phyloP scores from a whole-genome alignment of 2,797 vertebrate genomes.

The Enteromius treurensis region DNA sequence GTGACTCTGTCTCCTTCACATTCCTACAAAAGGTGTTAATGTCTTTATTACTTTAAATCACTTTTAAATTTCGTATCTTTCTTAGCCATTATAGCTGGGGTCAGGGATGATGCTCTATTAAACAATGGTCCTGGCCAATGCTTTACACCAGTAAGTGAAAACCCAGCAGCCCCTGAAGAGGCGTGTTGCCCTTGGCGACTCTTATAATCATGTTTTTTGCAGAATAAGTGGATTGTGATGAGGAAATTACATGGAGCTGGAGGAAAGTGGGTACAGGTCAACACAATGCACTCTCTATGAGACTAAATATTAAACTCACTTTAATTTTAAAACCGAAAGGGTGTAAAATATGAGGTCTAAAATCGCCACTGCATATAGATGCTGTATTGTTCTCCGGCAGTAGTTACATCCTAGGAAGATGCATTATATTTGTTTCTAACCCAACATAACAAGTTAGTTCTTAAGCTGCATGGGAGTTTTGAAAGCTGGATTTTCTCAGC shows the following conservation, averaged over 20 bases:
- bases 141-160: conserved; percentile 41
- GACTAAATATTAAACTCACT: neutral
- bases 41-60: neutral
- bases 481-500: conserved; percentile 13
- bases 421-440: conserved; percentile 5
- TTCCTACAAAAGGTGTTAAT: neutral
- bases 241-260: conserved; percentile 49
- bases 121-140: neutral
- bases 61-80: neutral
- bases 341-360: neutral
- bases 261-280: conserved; percentile 11
- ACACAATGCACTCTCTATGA: neutral
- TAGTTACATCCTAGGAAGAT: neutral
- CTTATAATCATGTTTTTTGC: conserved; percentile 43
- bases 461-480: neutral
- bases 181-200: conserved; percentile 41
- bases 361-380: neutral
- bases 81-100: neutral
- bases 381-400: neutral
- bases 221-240: conserved; percentile 46
- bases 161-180: conserved; percentile 29
- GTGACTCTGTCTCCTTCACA: neutral
- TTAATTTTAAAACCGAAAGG: neutral
- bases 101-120: neutral
- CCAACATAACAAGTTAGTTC: neutral